A percentile compares a stretch with the other conserved stretches of the same genome.
Conservation (phyloP, 2,888 invertebrate species). For the Lamellibrachia satsuma region DNA sequence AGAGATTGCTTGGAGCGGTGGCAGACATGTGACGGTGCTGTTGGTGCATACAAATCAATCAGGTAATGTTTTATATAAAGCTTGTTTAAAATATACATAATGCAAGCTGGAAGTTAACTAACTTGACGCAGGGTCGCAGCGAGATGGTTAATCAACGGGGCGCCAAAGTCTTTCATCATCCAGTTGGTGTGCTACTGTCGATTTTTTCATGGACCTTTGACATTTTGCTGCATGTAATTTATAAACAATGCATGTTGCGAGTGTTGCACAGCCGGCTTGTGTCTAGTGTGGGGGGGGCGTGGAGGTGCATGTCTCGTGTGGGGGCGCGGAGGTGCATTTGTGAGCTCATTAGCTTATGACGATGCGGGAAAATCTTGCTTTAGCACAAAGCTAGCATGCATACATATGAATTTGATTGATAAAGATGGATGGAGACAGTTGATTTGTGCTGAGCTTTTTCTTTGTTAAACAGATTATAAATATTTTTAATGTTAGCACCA, state of each 20-base stretch:
- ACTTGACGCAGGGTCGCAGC: neutral
- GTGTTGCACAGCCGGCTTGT: neutral
- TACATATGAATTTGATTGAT: neutral
- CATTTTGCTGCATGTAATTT: slow-evolving; percentile 4
- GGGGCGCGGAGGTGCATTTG: neutral
- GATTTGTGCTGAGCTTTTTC: neutral
- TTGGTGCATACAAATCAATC: slow-evolving; percentile 12
- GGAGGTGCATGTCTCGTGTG: neutral
- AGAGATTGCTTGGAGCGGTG: neutral
- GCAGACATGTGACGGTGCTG: neutral
- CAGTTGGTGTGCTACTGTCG: neutral
- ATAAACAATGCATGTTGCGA: slow-evolving; percentile 17
- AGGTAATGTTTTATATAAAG: slow-evolving; percentile 17
- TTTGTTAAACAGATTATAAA: neutral
- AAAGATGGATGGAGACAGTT: neutral
- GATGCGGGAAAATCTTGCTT: neutral
- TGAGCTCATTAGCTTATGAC: slow-evolving; percentile 1
- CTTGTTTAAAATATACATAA: slow-evolving; percentile 17
- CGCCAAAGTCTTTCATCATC: neutral
- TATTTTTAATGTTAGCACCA: neutral
- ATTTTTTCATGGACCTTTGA: neutral
- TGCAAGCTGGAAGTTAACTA: slow-evolving; percentile 12
- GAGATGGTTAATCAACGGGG: neutral
- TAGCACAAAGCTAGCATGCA: neutral
- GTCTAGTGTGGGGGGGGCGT: neutral